Base-by-base conservation (phyloP, 1,140 invertebrate species). In the Cataglyphis hispanica region DNA sequence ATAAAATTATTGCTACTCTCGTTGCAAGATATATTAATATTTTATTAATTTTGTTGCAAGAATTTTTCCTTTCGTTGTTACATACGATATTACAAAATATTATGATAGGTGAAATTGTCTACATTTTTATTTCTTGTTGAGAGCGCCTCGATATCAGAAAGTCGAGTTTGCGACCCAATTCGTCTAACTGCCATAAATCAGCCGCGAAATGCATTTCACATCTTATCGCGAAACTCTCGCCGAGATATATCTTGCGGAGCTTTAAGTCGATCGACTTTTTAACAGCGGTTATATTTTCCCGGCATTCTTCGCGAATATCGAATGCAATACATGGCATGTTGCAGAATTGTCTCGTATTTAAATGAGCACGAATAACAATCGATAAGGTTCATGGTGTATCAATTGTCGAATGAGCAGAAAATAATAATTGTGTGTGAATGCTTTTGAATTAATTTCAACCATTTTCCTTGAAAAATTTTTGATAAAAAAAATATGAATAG, bases 251-350 rank as follows among this genome's bases (percentile, higher is more conserved):
- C 53, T n/a, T n/a, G 10, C n/a, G 46, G 5, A 58, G 5, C 37
- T 64, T 64, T 77, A 78, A 53, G n/a, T 50, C 64, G 64, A 67
- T 78, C 40, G 58, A 34, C 66, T 40, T 37, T 60, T 66, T 34
- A 46, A 66, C 75, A 8, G 1, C 40, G 19, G 25, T 43, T n/a
- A 13, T 50, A 66, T 78, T 67, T 67, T 1, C 2, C 8, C 13
- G 25, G n/a, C 34, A 19, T 27, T 43, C 40, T 8, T 19, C 16
- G n/a, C 4, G 25, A 77, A 63, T 63, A n/a, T 27, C 43, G 22
- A 40, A 75, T 5, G 53, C 53, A 64, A 37, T 37, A 22, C 3
- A 40, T n/a, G 31, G 5, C 27, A 27, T 10, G 11, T 56, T 58
- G 13, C 10, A 40, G 37, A 37, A 61, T 43, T 11, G 22, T 75